Conservation (phyloP, 2,888 invertebrate genomes). For the Sialis fuliginosa region DNA sequence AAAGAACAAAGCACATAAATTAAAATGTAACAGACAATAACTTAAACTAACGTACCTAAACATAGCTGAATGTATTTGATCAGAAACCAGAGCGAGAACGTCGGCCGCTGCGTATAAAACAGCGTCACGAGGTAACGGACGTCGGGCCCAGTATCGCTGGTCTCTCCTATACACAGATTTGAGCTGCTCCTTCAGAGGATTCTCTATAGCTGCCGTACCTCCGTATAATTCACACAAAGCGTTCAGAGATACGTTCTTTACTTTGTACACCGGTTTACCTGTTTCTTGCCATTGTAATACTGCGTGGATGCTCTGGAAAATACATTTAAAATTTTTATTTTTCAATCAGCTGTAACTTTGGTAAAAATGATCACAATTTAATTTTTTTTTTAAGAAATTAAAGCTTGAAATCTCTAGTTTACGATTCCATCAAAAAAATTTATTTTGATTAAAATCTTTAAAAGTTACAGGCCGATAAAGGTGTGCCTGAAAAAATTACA, state of each 20-base stretch:
- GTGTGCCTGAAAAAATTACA: no score
- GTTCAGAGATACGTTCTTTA: conserved; percentile 82
- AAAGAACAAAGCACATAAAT: no score
- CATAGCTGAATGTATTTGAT: conserved; percentile 62
- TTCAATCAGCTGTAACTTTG: no score
- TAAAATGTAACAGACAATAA: no score
- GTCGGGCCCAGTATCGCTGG: conserved; percentile 75
- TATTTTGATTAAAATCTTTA: no score
- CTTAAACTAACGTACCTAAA: conserved; percentile 35
- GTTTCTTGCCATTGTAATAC: conserved; percentile 80
- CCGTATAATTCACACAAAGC: conserved; percentile 80
- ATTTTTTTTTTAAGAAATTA: no score
- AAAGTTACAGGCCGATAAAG: no score
- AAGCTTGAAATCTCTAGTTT: no score
- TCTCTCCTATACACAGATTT: conserved; percentile 73
- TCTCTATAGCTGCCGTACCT: conserved; percentile 43
- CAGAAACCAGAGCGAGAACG: conserved; percentile 71
- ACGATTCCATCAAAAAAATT: no score
- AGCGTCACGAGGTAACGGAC: conserved; percentile 82
- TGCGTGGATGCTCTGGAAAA: conserved; percentile 58
- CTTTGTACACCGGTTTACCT: conserved; percentile 82
- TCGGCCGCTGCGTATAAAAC: conserved; percentile 80
- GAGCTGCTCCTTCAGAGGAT: conserved; percentile 80
- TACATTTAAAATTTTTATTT: neutral
- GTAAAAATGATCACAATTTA: no score